Evolutionary conservation across 2,113 vertebrate species (phyloP), one percentile per base, ranked within the genome.

Genomic region (Cyphomyrus plagiostoma): DNA sequence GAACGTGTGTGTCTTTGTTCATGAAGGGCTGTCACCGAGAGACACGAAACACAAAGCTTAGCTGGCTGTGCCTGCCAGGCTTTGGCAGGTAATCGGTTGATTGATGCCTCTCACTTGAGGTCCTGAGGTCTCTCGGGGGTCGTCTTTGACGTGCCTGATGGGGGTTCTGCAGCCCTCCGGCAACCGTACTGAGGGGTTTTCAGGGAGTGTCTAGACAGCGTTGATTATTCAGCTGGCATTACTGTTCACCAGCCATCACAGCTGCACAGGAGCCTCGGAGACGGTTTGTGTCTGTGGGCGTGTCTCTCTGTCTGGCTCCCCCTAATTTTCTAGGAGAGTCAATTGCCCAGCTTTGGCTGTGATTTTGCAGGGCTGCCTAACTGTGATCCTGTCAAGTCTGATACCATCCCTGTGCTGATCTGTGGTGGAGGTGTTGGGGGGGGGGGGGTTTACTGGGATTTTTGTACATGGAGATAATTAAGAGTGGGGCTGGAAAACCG

Each of bases 141-240:
- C 19, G 3, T 49, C 88, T 86, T 49, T 86, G 83, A 50, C 23
- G 48, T n/a, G 83, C 48, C 45, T 8, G 13, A 21, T 35, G 26
- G 80, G 13, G 19, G 21, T 84, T 19, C 42, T 30, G 52, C 45
- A 86, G 80, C 46, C 42, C 35, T 87, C 83, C 15, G n/a, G 23
- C 58, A 30, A 19, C 58, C 23, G 6, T 87, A 83, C 23, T 1
- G 1, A 13, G 4, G 45, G 52, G 83, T 45, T 84, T 53, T 35
- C 3, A 15, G 10, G 48, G 83, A 86, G 56, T 74, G 82, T 89
- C 83, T 89, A 86, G 53, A 89, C 89, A 66, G 82, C 52, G 58
- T 66, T 89, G 89, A 89, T 89, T 70, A 86, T 86, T 89, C 42
- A 26, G 30, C 0, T 52, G 84, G 89, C 26, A 74, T 46, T 2